Evolutionary conservation across 2,888 invertebrate genomes (phyloP).

Genomic region (Drosophila siamana): DNA sequence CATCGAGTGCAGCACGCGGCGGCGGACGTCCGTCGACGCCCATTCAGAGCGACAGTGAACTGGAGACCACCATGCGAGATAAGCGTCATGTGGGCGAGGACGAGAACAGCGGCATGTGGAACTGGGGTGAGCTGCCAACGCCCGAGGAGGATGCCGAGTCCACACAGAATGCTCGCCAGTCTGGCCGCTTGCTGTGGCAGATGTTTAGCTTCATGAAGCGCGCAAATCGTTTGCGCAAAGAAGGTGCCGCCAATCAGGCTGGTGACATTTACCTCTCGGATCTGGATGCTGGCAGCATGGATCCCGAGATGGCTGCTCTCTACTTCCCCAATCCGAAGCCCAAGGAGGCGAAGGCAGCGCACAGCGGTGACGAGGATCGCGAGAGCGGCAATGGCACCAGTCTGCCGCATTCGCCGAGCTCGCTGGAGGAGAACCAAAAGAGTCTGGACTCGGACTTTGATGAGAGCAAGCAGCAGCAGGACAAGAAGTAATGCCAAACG

Average conservation of each 20-base stretch:
- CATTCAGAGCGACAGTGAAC: constrained; percentile 97
- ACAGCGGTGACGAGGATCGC: constrained; percentile 92
- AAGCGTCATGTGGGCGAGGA: constrained; percentile 83
- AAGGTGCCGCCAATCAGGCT: constrained; percentile 85
- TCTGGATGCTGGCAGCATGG: constrained; percentile 92
- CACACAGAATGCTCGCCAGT: constrained; percentile 86
- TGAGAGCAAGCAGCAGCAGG: constrained; percentile 88
- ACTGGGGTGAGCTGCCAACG: constrained; percentile 94
- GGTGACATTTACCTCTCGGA: constrained; percentile 97
- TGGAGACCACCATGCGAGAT: constrained; percentile 88
- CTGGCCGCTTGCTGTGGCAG: constrained; percentile 91
- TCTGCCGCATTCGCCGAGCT: constrained; percentile 96
- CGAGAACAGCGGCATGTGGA: constrained; percentile 88
- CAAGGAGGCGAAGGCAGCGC: constrained; percentile 53
- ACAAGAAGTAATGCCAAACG: constrained; percentile 84
- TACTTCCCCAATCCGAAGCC: constrained; percentile 89
- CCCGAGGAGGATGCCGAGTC: constrained; percentile 72
- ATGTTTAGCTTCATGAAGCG: constrained; percentile 97
- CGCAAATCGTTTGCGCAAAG: constrained; percentile 88
- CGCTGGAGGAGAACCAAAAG: constrained; percentile 91
- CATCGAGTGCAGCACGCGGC: constrained; percentile 87
- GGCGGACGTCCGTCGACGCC: constrained; percentile 92
- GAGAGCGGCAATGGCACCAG: constrained; percentile 99
- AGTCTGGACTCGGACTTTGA: constrained; percentile 94
- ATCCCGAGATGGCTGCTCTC: constrained; percentile 95